Base-by-base conservation (phyloP, 2,888 invertebrate species). In the Eumerus sabulonum region DNA sequence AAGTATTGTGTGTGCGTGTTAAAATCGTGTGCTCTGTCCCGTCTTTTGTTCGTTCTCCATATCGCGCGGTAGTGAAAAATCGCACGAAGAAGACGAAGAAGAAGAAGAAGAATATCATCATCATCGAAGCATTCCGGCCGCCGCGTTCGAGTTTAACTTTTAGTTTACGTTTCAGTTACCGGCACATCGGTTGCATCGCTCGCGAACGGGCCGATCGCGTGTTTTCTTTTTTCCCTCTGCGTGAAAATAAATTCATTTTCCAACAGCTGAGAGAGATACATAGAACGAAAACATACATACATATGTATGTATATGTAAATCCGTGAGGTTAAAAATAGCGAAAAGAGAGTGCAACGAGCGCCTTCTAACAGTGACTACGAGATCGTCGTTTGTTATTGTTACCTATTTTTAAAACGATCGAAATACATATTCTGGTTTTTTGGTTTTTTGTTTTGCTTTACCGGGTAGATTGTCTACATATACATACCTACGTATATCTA, bases 151-250 rank as follows among this genome's bases (percentile, higher is more conserved):
- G 18, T 14, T 38, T 1, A 56, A 44, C 57, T 45, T n/a, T 76
- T 67, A 72, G 68, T 68, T 73, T 79, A 50, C 62, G 59, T 74
- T 56, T 79, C 68, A 68, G 63, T 74, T 79, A 70, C 79, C 79
- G 79, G 68, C 68, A 60, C 19, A 60, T 54, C 73, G 56, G 71
- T 59, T 62, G 66, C 67, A 72, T 62, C 40, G 16, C 18, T 48
- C 38, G 44, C 53, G 27, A 27, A 27, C 27, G 7, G 27, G n/a
- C n/a, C n/a, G n/a, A n/a, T 40, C 35, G 60, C 35, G 59, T 44
- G 57, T 57, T 9, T 57, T 48, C 9, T 17, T 40, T 13, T 27
- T 27, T 27, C 27, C 7, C 27, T n/a, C n/a, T n/a, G 27, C 7
- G 7, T 7, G 27, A 27, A 27, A 27, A 27, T 27, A 27, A 27